These are phyloP conservation scores for Dicycla oo DNA, from an alignment of 2,888 invertebrate species.

Conservation along the genomic window DNA sequence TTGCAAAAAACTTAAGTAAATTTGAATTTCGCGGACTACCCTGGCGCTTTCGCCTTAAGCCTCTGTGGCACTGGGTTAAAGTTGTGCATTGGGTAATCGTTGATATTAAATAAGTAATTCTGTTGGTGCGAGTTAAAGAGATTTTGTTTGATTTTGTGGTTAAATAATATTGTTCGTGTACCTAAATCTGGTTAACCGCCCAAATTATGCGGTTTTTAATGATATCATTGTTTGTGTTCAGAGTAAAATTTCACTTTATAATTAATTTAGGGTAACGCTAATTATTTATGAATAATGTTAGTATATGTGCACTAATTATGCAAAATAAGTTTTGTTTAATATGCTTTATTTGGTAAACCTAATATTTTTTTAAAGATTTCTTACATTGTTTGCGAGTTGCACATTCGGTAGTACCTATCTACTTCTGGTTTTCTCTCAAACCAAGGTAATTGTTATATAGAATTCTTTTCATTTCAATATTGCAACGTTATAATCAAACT, in stretches of 20 bases:
- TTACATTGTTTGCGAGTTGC: too few relatives aligned
- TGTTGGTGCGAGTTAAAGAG: neutral
- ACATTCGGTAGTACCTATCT: neutral
- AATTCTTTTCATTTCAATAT: neutral
- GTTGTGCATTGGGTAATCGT: too few relatives aligned
- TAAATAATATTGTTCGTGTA: constrained; percentile 12
- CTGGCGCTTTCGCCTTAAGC: too few relatives aligned
- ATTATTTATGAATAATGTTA: constrained; percentile 4
- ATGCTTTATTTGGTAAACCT: neutral
- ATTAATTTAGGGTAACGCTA: constrained; percentile 16
- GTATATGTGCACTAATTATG: neutral
- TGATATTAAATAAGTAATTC: neutral
- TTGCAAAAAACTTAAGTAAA: too few relatives aligned
- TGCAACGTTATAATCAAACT: neutral
- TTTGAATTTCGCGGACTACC: too few relatives aligned
- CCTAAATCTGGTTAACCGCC: constrained; percentile 10
- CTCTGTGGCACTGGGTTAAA: too few relatives aligned
- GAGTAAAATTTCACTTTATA: constrained; percentile 17
- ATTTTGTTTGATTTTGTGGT: constrained; percentile 24
- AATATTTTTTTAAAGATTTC: neutral
- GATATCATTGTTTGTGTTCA: constrained; percentile 18
- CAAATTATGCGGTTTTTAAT: constrained; percentile 46
- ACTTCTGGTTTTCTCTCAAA: neutral
- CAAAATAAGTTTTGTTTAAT: neutral
- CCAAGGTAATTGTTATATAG: neutral